A percentile compares a stretch with the other conserved stretches of the same genome.
Conservation (phyloP, 2,888 invertebrate genomes). For the Suillia variegata region DNA sequence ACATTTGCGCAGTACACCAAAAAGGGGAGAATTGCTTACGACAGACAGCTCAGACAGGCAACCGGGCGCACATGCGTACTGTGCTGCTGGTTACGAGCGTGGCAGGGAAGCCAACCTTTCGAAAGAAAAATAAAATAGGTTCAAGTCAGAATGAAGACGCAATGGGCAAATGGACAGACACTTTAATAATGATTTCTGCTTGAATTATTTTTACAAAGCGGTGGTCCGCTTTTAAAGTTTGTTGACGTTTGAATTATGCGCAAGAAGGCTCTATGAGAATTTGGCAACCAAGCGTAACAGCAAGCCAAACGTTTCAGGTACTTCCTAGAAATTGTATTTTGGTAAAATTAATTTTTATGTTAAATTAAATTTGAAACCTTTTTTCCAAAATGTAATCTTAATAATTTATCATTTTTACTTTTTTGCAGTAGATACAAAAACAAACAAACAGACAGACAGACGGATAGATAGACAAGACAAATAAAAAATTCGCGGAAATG, state of each 20-base stretch:
- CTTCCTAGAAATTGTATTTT: not conserved
- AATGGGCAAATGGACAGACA: no score
- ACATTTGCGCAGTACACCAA: not conserved
- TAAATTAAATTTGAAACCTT: no score
- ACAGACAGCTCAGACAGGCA: not conserved
- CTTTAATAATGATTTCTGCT: conserved; percentile 23
- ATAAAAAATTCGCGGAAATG: not conserved
- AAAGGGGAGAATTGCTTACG: not conserved
- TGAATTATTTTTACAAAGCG: conserved; percentile 18
- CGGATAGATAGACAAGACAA: no score
- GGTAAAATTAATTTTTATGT: not conserved
- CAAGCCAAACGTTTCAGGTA: conserved; percentile 27
- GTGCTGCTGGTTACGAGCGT: no score
- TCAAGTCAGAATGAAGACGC: not conserved
- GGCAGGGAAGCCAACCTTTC: no score
- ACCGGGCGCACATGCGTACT: no score
- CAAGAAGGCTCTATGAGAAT: conserved; percentile 38
- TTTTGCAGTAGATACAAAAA: no score
- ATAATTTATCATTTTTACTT: not conserved
- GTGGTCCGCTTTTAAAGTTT: conserved; percentile 30
- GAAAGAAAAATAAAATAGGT: not conserved
- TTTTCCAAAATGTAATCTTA: not conserved
- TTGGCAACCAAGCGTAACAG: conserved; percentile 47
- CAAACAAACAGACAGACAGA: no score
- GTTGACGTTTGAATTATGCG: no score